phyloP scores from a whole-genome alignment of 1,140 invertebrate species.

The Choristoneura fumiferana region DNA sequence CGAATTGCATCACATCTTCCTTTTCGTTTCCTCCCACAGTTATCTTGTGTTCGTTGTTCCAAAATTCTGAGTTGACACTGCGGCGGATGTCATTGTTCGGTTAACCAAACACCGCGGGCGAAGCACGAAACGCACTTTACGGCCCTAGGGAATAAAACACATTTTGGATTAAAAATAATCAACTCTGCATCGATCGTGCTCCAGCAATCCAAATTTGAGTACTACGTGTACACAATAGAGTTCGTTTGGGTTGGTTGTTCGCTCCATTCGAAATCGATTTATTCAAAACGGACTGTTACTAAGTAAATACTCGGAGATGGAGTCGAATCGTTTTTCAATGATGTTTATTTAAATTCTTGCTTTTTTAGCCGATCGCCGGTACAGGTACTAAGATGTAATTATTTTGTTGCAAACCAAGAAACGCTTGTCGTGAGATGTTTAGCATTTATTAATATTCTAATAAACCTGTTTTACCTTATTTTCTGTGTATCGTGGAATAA shows the following conservation, averaged over 20 bases:
- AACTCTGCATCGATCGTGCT: too few species aligned
- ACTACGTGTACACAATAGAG: too few species aligned
- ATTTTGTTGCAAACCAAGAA: too few species aligned
- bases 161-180: too few species aligned
- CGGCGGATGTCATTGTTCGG: constrained; percentile 12
- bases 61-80: constrained; percentile 14
- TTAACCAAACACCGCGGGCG: neutral
- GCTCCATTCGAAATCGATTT: constrained; percentile 67
- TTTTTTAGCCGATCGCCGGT: constrained; percentile 64
- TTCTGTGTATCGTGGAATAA: too few species aligned
- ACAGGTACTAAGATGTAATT: too few species aligned
- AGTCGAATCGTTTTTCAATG: constrained; percentile 64
- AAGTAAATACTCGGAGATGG: constrained; percentile 71
- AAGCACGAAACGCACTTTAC: too few species aligned
- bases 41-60: constrained; percentile 1
- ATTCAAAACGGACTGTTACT: constrained; percentile 73
- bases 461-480: too few species aligned
- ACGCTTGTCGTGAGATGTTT: too few species aligned
- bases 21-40: constrained; percentile 9
- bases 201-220: too few species aligned
- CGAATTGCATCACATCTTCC: constrained; percentile 12
- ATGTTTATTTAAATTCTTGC: constrained; percentile 75
- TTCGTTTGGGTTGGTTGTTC: neutral
- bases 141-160: too few species aligned
- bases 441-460: too few species aligned